Percentiles rank a stretch among this genome's conserved stretches.
phyloP scores from a whole-genome alignment of 2,113 vertebrate genomes.

The Microcebus lehilahytsara region DNA sequence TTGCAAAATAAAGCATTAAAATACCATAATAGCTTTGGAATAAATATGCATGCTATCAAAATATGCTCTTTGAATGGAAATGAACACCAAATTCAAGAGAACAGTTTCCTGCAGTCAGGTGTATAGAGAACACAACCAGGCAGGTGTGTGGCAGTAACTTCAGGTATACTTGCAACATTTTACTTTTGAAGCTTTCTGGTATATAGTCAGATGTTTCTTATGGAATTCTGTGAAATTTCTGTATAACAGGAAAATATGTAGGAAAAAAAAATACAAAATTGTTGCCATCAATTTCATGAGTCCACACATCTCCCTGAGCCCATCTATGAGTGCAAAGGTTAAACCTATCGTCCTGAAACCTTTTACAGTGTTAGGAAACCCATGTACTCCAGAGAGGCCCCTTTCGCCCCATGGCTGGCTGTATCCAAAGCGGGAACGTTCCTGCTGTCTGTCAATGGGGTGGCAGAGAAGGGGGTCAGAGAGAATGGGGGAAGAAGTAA shows the following conservation, averaged over 20 bases:
- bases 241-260: not conserved
- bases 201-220: no score
- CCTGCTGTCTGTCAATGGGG: not conserved
- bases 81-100: not conserved
- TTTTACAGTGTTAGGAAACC: accelerated
- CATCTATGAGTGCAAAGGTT: accelerated
- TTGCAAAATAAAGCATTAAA: not conserved
- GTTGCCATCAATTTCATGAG: not conserved
- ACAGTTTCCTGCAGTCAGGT: not conserved
- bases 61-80: not conserved
- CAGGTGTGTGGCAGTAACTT: accelerated
- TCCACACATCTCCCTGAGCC: accelerated
- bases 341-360: not conserved
- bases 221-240: not conserved
- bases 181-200: not conserved
- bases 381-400: not conserved
- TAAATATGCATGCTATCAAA: not conserved
- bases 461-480: accelerated
- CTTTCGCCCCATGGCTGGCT: accelerated
- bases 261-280: not conserved
- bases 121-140: accelerated
- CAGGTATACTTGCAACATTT: no score
- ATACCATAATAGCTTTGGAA: not conserved
- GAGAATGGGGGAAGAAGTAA: accelerated
- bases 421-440: accelerated